A percentile compares a stretch with the other conserved stretches of the same genome.
Conservation (phyloP, 2,797 vertebrate genomes). For the Enteromius radiatus region DNA sequence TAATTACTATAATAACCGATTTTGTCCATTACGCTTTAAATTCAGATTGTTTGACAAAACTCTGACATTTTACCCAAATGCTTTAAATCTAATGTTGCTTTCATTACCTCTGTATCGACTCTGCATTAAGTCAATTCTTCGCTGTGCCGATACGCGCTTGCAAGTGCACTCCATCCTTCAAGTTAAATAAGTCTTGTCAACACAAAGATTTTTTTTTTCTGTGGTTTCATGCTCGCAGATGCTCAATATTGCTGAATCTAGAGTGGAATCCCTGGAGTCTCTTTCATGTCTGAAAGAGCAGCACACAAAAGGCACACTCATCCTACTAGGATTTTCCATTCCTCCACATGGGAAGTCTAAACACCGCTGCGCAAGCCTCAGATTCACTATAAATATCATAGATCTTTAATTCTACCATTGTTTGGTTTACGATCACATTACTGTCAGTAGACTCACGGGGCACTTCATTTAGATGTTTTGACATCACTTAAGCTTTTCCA, state of each 20-base stretch:
- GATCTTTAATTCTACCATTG: conserved; percentile 28
- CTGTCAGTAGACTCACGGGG: conserved; percentile 28
- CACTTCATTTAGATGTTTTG: conserved; percentile 28
- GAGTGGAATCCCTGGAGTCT: conserved; percentile 14
- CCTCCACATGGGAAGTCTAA: conserved; percentile 31
- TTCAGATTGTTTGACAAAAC: conserved; percentile 11
- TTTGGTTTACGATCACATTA: conserved; percentile 53
- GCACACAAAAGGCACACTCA: conserved; percentile 21
- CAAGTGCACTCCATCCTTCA: conserved; percentile 35
- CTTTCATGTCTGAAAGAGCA: conserved; percentile 26
- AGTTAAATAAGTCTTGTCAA: conserved; percentile 37
- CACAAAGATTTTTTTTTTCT: conserved; percentile 34
- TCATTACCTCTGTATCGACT: conserved; percentile 26
- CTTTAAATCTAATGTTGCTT: conserved; percentile 20
- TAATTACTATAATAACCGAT: not conserved
- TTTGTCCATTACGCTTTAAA: conserved; percentile 13
- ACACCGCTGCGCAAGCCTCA: conserved; percentile 18
- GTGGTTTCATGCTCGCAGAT: conserved; percentile 30
- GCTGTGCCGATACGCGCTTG: conserved; percentile 7
- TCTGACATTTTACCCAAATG: conserved; percentile 13
- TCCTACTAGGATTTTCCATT: conserved; percentile 36
- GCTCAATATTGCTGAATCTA: conserved; percentile 43
- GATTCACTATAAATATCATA: conserved; percentile 32
- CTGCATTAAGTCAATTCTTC: conserved; percentile 14
- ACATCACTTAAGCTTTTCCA: conserved; percentile 42